Percentiles rank a stretch among this genome's conserved stretches.
Conservation (phyloP, 2,888 invertebrate species). For the Blomia tropicalis region DNA sequence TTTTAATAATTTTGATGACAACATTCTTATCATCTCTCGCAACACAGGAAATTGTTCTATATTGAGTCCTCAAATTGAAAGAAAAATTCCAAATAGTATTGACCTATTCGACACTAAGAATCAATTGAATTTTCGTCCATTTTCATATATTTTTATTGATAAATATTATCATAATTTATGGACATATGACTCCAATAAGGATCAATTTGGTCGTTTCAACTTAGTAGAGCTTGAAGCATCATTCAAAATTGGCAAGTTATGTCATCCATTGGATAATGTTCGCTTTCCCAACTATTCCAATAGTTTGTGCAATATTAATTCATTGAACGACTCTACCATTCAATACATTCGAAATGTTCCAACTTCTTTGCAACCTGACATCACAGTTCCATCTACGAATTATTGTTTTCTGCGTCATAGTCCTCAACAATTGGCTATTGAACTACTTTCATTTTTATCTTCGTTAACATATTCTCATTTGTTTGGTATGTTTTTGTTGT, state of each 20-base stretch:
- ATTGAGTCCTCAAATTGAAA: background rate
- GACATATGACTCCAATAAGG: conserved; percentile 57
- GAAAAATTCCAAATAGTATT: background rate
- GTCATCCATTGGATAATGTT: background rate
- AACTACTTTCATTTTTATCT: conserved; percentile 73
- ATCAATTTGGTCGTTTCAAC: conserved; percentile 60
- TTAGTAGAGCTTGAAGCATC: conserved; percentile 58
- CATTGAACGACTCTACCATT: background rate
- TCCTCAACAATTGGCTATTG: conserved; percentile 67
- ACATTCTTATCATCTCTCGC: conserved; percentile 8
- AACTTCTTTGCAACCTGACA: conserved; percentile 59
- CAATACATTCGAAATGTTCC: conserved; percentile 32
- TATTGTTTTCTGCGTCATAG: conserved; percentile 43
- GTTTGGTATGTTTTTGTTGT: background rate
- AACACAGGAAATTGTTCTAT: background rate
- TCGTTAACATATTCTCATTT: conserved; percentile 61
- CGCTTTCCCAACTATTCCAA: background rate
- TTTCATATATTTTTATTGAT: conserved; percentile 62
- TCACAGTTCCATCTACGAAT: conserved; percentile 52
- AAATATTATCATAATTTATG: conserved; percentile 82
- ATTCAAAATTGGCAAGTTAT: background rate
- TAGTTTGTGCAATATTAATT: background rate
- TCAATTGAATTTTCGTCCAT: conserved; percentile 5
- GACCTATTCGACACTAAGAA: background rate
- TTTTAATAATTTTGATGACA: conserved; percentile 6